These are phyloP conservation scores for Ecliptopera silaceata DNA, from an alignment of 2,888 invertebrate genomes.

Conservation along the genomic window DNA sequence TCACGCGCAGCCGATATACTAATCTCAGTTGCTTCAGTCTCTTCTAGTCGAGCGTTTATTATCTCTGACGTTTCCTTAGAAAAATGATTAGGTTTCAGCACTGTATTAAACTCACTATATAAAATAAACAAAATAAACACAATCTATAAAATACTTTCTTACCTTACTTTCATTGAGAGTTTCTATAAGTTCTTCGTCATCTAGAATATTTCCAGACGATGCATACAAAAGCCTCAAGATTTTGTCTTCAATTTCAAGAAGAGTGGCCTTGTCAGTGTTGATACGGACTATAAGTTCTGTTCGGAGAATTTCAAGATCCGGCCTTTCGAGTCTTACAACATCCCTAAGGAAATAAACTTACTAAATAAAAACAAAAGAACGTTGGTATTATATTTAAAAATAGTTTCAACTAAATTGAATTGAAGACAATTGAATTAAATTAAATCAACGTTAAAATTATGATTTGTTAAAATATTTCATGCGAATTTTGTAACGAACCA, in stretches of 20 bases:
- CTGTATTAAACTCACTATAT: too few relatives aligned
- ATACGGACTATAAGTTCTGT: constrained; percentile 93
- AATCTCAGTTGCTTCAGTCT: constrained; percentile 94
- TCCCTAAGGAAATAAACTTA: constrained; percentile 70
- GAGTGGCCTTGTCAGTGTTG: constrained; percentile 91
- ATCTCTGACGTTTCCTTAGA: constrained; percentile 93
- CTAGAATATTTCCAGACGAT: constrained; percentile 94
- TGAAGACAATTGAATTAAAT: too few relatives aligned
- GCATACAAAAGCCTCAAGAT: constrained; percentile 92
- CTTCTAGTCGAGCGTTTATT: constrained; percentile 92
- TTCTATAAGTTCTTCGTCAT: constrained; percentile 96
- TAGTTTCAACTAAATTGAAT: neutral
- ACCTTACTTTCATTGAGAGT: constrained; percentile 94
- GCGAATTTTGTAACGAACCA: too few relatives aligned
- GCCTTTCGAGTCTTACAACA: constrained; percentile 95
- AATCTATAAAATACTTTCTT: constrained; percentile 14
- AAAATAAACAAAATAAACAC: too few relatives aligned
- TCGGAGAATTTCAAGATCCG: constrained; percentile 92
- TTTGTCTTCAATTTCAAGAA: constrained; percentile 94
- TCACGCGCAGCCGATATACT: constrained; percentile 93
- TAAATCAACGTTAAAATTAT: too few relatives aligned
- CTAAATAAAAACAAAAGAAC: neutral
- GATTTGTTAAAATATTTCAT: too few relatives aligned
- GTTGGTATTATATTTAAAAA: neutral
- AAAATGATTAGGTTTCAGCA: neutral